A percentile compares a stretch with the other conserved stretches of the same genome.
phyloP scores from a whole-genome alignment of 2,888 invertebrate species.

The Lucinisca nassula region DNA sequence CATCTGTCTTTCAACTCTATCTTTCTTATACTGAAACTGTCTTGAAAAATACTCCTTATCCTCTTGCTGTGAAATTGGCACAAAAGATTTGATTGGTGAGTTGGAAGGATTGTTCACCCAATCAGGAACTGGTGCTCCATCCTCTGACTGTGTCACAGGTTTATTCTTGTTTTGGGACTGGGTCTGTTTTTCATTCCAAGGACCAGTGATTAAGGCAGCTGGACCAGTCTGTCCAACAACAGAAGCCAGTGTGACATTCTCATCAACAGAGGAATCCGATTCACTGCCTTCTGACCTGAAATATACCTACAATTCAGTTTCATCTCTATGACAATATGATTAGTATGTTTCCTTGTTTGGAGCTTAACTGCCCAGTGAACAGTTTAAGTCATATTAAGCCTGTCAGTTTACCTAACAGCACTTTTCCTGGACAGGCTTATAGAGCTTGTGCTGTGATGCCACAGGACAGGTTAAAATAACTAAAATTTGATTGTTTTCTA shows the following conservation, averaged over 20 bases:
- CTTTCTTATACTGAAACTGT: conserved; percentile 60
- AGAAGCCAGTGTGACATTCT: conserved; percentile 52
- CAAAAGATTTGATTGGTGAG: conserved; percentile 69
- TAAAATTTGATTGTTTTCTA: too few species aligned
- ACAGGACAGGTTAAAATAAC: too few species aligned
- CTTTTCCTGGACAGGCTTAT: too few species aligned
- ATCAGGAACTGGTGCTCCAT: conserved; percentile 43
- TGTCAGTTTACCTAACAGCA: too few species aligned
- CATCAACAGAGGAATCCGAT: conserved; percentile 36
- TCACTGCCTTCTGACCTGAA: background rate
- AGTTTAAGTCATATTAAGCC: background rate
- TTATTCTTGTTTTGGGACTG: background rate
- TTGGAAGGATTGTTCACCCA: conserved; percentile 49
- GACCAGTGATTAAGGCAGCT: conserved; percentile 60
- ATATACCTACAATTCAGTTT: background rate
- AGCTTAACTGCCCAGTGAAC: too few species aligned
- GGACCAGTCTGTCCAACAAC: conserved; percentile 48
- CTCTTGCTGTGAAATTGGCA: conserved; percentile 65
- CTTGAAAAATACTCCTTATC: conserved; percentile 62
- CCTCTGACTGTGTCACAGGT: conserved; percentile 39
- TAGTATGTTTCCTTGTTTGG: too few species aligned
- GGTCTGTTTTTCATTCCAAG: conserved; percentile 50
- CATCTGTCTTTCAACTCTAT: conserved; percentile 51
- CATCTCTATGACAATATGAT: too few species aligned
- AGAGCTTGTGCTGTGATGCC: too few species aligned